phyloP scores from a whole-genome alignment of 2,797 vertebrate genomes.

The Leptatherina wallacei region DNA sequence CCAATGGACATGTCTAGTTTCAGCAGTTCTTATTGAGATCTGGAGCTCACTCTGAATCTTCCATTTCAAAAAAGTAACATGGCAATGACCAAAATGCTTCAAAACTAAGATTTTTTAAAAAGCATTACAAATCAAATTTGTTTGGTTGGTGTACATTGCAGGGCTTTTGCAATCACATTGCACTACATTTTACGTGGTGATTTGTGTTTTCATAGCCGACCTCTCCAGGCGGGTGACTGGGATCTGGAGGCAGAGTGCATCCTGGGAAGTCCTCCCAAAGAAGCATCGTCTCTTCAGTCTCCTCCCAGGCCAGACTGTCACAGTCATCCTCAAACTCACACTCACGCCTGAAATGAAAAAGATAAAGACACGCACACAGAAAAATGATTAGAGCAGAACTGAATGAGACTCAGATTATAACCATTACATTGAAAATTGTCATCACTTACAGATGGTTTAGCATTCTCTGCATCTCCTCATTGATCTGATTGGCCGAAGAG shows the following conservation, averaged over 20 bases:
- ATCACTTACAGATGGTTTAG: conserved; percentile 90
- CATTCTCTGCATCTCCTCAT: conserved; percentile 99
- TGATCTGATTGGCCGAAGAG: conserved; percentile 94
- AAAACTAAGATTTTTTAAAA: too few species aligned
- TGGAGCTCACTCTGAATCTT: too few species aligned
- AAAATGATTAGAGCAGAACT: not conserved
- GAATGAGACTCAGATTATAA: not conserved
- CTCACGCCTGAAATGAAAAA: conserved; percentile 83
- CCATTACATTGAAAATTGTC: not conserved
- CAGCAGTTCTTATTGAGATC: not conserved
- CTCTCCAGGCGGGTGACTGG: conserved; percentile 83
- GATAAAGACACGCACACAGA: not conserved
- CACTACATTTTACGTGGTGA: not conserved
- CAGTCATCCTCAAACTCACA: conserved; percentile 98
- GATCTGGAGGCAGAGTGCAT: conserved; percentile 89
- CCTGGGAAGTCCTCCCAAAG: conserved; percentile 98
- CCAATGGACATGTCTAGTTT: not conserved
- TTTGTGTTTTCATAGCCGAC: not conserved
- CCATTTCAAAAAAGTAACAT: too few species aligned
- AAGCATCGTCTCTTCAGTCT: conserved; percentile 95
- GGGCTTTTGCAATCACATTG: not conserved
- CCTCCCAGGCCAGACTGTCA: conserved; percentile 97
- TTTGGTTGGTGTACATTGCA: not conserved
- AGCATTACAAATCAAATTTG: too few species aligned
- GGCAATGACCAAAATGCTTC: too few species aligned